These are phyloP conservation scores for Eublepharis macularius DNA, from an alignment of 2,113 vertebrate species.

Conservation along the genomic window DNA sequence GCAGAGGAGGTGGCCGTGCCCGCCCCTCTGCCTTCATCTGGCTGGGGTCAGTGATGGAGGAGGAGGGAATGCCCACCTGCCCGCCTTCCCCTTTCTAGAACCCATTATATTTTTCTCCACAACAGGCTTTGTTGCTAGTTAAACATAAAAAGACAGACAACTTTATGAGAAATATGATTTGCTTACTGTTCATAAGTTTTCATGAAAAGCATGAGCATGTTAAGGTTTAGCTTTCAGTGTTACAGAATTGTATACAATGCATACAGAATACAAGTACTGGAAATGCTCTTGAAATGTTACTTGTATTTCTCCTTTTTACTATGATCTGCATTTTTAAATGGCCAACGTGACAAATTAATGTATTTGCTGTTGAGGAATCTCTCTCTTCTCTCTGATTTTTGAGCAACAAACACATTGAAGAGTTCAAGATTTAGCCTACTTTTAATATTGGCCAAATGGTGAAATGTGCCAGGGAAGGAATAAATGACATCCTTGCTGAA, in stretches of 20 bases:
- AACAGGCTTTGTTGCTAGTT: too few species aligned
- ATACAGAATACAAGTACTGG: conserved; percentile 26
- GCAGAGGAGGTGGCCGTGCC: too few species aligned
- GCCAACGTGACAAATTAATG: not conserved
- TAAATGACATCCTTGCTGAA: too few species aligned
- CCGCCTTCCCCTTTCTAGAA: too few species aligned
- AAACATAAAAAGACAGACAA: too few species aligned
- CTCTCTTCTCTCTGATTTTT: not conserved
- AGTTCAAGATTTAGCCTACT: not conserved
- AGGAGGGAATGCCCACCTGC: too few species aligned
- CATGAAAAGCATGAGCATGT: conserved; percentile 6
- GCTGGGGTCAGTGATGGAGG: too few species aligned
- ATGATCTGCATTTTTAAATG: conserved; percentile 38
- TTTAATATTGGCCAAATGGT: not conserved
- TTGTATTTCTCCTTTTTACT: conserved; percentile 36
- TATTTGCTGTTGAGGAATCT: not conserved
- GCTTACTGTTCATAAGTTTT: not conserved
- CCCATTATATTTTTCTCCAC: too few species aligned
- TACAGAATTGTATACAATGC: conserved; percentile 29
- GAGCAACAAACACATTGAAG: not conserved
- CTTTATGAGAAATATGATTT: conserved; percentile 13
- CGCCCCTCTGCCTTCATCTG: too few species aligned
- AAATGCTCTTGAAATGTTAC: conserved; percentile 41
- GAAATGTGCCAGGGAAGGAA: not conserved
- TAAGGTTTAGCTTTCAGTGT: conserved; percentile 30